Base-by-base conservation (phyloP, 2,888 invertebrate species). In the Rhorus exstirpatorius region DNA sequence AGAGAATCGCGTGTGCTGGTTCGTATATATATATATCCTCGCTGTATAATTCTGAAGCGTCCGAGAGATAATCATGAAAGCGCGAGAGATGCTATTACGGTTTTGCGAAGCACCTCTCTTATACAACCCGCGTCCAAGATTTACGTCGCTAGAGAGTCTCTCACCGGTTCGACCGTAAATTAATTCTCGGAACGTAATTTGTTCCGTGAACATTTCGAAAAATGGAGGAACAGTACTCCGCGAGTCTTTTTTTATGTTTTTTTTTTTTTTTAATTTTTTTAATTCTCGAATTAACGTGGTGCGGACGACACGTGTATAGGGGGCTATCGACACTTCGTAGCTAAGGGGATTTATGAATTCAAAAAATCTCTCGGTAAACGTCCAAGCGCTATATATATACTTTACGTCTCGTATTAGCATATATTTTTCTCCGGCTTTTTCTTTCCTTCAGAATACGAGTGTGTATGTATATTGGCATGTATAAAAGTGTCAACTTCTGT, bases 71-170 rank as follows among this genome's bases (percentile, higher is more conserved):
- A 84, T 85, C 81, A 84, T 82, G 81, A 75, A 67, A 83, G 70
- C 72, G 72, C 70, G 74, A 63, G 55, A 72, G 83, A 85, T 82
- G 85, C 78, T 86, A 86, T 86, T 85, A 84, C 81, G 84, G 85
- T 84, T 84, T 85, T 82, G 74, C 26, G 79, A 85, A 85, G 83
- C 83, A 81, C 79, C 81, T 81, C 82, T 68, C 51, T 61, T 38
- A 46, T 58, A 58, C 41, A 68, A 46, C n/a, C n/a, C n/a, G n/a
- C 44, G 72, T 63, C 60, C 70, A 82, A 86, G 86, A 86, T 86
- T 86, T 86, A 86, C 82, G 84, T 84, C 83, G 83, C 80, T 51
- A 53, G 65, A 53, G 55, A 72, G 67, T 78, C 78, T 70, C 58
- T 44, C 76, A 70, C 81, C 49, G 38, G 21, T 60, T 81, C 80